Conservation (phyloP, 2,113 vertebrate genomes). For the Raja brachyura region DNA sequence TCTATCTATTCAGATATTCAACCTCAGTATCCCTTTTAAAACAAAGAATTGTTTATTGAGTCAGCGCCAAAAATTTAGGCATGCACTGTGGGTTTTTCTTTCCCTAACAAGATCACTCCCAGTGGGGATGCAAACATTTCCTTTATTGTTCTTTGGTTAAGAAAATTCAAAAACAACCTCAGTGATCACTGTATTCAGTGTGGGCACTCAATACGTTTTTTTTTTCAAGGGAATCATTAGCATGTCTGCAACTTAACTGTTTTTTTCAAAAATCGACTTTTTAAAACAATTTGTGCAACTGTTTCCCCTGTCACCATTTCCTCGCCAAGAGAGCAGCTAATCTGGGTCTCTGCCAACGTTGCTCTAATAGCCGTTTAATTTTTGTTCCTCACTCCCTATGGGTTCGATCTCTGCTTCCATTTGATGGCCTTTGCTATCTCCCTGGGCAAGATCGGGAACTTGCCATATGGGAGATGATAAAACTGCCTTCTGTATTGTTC, state of each 20-base stretch:
- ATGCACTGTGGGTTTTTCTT: conserved; percentile 31
- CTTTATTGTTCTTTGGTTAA: conserved; percentile 33
- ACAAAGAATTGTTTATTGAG: conserved; percentile 36
- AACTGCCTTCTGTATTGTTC: conserved; percentile 7
- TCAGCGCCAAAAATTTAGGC: conserved; percentile 17
- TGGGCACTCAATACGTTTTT: neutral
- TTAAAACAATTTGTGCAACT: neutral
- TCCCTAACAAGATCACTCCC: conserved; percentile 25
- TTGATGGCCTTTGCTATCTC: neutral
- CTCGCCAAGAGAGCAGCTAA: neutral
- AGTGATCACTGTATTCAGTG: neutral
- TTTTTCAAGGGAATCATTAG: conserved; percentile 11
- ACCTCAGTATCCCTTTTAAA: conserved; percentile 12
- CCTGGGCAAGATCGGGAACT: conserved; percentile 10
- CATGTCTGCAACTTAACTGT: conserved; percentile 9
- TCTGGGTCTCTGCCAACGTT: neutral
- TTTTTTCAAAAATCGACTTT: conserved; percentile 9
- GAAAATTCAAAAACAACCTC: conserved; percentile 33
- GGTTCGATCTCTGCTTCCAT: neutral
- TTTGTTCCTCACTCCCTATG: neutral
- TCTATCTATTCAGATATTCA: conserved; percentile 20
- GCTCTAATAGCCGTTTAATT: neutral
- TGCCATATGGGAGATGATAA: conserved; percentile 7
- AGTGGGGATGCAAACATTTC: conserved; percentile 18
- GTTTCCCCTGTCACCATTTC: neutral